Percentiles rank a stretch among this genome's conserved stretches.
Conservation (phyloP, 2,888 invertebrate species). For the Dichetophora obliterata region DNA sequence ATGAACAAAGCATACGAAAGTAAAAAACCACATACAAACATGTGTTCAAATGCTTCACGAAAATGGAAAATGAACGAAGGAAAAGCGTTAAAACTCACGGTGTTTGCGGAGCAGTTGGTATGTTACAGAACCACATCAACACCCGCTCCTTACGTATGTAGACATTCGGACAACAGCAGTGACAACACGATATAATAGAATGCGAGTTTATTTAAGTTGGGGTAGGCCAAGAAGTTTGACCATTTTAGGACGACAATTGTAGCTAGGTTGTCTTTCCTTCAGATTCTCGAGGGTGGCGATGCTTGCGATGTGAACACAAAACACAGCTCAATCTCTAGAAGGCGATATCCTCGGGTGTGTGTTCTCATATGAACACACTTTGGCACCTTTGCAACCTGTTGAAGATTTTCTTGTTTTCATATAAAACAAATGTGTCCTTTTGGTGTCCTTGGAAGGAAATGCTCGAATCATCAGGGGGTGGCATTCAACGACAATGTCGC, state of each 20-base stretch:
- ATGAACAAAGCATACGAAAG: background rate
- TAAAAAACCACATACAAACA: background rate
- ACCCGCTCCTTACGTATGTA: background rate
- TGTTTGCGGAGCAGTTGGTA: background rate
- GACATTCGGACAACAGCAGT: background rate
- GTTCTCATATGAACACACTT: no score
- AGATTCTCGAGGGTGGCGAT: background rate
- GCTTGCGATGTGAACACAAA: background rate
- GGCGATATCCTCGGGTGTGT: no score
- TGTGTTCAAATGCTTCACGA: background rate
- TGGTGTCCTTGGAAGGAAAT: background rate
- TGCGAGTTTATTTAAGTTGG: conserved; percentile 44
- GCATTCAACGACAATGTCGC: background rate
- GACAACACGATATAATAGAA: background rate
- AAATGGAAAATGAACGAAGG: background rate
- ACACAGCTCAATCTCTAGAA: no score
- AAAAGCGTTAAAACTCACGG: background rate
- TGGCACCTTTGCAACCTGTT: conserved; percentile 15
- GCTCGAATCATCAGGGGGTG: background rate
- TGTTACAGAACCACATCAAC: background rate
- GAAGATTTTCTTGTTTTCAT: background rate
- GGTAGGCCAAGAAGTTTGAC: conserved; percentile 53
- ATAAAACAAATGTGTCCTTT: background rate
- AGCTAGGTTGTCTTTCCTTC: background rate
- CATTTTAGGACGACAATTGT: conserved; percentile 32